Base-by-base conservation (phyloP, 2,113 vertebrate species). In the Actenoides hombroni region DNA sequence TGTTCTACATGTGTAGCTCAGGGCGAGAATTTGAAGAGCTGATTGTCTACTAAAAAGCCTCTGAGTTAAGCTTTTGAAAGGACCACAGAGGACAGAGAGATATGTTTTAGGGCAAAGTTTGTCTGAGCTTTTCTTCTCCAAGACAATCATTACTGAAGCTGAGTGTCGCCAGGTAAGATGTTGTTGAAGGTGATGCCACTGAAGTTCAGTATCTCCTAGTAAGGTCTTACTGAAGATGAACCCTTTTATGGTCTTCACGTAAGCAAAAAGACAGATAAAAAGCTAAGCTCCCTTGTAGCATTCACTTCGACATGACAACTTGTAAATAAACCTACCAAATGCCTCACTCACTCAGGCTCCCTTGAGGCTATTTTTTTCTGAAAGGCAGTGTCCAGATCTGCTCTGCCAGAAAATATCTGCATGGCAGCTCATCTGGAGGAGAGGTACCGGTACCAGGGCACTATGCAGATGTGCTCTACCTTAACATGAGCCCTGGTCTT, bases 11-110 rank as follows among this genome's bases (percentile, higher is more conserved):
- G 42, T 69, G 74, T 89, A 95, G 91, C 94, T 94, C 93, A 82
- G 65, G 89, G 94, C 89, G 74, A 95, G 91, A 87, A 94, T 92
- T 73, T 79, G 73, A 82, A 82, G 65, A 96, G 81, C 48, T 94
- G 83, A 85, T 82, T 91, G 81, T 65, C 44, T 71, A 9, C 37
- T 49, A 31, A 84, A 94, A 91, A 40, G 20, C 48, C 26, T 70
- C 56, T 6, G 12, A 91, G 33, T 60, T 60, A 75, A 92, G 63
- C 83, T 94, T 89, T 54, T 59, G 79, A 74, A 90, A 92, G 44
- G 48, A 89, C 39, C 42, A 67, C 12, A 53, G 65, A 84, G 46
- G 19, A 67, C 42, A 33, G 12, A 0, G 1, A 86, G 48, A 1
- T 21, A 88, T 61, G 37, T 64, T 78, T 68, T 31, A 60, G 81